Conservation (phyloP, 2,797 vertebrate species). For the Anguilla anguilla region DNA sequence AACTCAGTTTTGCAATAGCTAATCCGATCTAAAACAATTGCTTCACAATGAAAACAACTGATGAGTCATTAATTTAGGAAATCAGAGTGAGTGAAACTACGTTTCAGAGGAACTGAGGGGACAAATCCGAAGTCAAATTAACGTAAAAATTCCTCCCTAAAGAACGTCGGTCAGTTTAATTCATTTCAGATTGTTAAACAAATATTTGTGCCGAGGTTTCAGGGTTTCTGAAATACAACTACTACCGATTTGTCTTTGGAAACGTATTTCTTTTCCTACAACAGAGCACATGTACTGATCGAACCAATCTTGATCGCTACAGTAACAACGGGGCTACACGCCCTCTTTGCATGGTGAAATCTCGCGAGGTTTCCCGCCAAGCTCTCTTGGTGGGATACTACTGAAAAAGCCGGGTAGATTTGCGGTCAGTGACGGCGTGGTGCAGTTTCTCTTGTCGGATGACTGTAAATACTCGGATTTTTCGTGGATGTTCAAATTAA, state of each 20-base stretch:
- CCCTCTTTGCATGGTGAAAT: neutral
- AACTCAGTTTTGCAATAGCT: too few species aligned
- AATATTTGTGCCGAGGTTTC: too few species aligned
- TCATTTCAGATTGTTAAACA: too few species aligned
- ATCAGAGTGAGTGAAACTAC: neutral
- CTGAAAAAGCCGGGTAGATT: conserved; percentile 28
- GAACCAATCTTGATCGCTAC: neutral
- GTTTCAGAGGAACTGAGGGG: too few species aligned
- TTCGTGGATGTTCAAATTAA: neutral
- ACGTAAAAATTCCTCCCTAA: too few species aligned
- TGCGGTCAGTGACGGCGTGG: neutral
- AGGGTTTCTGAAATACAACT: neutral
- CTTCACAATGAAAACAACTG: too few species aligned
- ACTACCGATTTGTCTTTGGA: neutral
- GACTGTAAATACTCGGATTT: neutral
- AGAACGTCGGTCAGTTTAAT: too few species aligned
- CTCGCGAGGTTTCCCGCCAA: conserved; percentile 16
- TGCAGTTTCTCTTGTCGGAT: neutral
- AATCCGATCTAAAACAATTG: too few species aligned
- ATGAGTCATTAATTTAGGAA: neutral
- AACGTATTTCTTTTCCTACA: neutral
- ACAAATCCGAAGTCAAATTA: too few species aligned
- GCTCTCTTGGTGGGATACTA: conserved; percentile 24
- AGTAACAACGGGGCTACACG: neutral
- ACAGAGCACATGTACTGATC: neutral